These are phyloP conservation scores for Nestor notabilis DNA, from an alignment of 2,113 vertebrate species.

Conservation along the genomic window DNA sequence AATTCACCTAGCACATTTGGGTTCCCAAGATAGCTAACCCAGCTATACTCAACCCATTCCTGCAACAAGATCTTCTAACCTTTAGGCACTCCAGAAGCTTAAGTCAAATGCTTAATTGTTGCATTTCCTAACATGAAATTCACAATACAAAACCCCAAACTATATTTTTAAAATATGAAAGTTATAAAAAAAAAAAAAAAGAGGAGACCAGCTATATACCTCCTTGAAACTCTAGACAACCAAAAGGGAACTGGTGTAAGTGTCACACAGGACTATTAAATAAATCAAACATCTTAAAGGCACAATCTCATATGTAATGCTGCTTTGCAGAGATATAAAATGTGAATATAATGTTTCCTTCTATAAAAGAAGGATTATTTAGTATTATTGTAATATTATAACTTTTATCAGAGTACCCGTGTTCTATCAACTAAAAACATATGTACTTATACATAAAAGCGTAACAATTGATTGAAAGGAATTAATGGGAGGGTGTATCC, in stretches of 20 bases:
- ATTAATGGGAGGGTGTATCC: background rate
- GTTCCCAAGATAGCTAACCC: background rate
- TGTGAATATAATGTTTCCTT: background rate
- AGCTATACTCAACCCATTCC: background rate
- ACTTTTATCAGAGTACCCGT: background rate
- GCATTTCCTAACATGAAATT: background rate
- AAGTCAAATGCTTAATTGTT: background rate
- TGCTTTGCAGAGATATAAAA: background rate
- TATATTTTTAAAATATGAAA: background rate
- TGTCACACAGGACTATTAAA: background rate
- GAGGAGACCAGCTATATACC: fast-evolving
- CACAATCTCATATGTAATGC: background rate
- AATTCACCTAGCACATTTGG: background rate
- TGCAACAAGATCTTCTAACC: background rate
- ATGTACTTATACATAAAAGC: background rate
- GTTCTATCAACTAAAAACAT: background rate
- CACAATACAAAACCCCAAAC: background rate
- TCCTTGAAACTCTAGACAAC: background rate
- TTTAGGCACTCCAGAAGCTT: background rate
- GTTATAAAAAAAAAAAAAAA: background rate
- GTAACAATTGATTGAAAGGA: fast-evolving
- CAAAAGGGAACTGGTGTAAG: background rate
- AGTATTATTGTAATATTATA: background rate
- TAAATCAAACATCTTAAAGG: background rate
- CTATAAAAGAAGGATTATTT: background rate